A percentile compares a stretch with the other conserved stretches of the same genome.
Conservation (phyloP, 2,113 vertebrate genomes). For the Dromiciops gliroides region DNA sequence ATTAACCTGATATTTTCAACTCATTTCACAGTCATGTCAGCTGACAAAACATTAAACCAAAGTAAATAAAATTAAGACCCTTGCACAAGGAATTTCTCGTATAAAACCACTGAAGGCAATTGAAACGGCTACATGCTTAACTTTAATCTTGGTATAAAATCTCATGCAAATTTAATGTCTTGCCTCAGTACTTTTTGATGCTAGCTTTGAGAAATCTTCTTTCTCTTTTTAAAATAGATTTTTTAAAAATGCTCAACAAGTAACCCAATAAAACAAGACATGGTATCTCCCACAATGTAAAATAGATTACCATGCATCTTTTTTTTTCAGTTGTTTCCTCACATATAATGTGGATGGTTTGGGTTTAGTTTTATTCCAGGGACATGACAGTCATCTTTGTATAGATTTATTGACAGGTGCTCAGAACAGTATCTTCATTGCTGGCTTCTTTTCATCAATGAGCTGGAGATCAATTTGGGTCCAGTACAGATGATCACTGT, state of each 20-base stretch:
- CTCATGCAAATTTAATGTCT: slow-evolving; percentile 9
- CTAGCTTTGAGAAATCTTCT: slow-evolving; percentile 31
- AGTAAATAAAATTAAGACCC: background rate
- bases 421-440: background rate
- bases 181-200: slow-evolving; percentile 21
- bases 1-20: background rate
- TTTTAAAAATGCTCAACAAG: slow-evolving; percentile 7
- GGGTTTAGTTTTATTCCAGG: background rate
- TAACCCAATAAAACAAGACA: slow-evolving; percentile 37
- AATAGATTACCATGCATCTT: background rate
- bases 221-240: background rate
- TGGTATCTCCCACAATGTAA: slow-evolving; percentile 5
- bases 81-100: background rate
- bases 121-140: background rate
- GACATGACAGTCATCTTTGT: background rate
- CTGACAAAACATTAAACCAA: background rate
- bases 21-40: background rate
- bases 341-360: background rate
- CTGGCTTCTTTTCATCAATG: slow-evolving; percentile 51
- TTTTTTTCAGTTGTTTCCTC: background rate
- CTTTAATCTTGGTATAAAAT: background rate
- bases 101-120: slow-evolving; percentile 26
- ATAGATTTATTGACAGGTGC: background rate
- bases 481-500: slow-evolving; percentile 59
- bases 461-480: slow-evolving; percentile 50